Evolutionary conservation across 1,140 invertebrate species (phyloP).

Genomic region (Linepithema humile): DNA sequence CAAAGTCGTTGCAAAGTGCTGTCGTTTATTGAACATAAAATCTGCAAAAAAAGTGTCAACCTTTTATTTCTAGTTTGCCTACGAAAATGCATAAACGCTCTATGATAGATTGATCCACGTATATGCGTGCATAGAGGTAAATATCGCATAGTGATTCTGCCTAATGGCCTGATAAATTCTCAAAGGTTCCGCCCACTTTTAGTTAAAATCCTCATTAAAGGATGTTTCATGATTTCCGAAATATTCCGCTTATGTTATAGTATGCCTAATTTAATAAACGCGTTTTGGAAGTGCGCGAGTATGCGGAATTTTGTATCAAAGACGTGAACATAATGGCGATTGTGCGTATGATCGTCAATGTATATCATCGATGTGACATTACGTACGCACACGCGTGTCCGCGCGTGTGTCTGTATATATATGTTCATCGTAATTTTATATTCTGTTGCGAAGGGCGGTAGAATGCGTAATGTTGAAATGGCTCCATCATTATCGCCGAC

Average conservation of each 20-base stretch:
- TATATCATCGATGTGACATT: constrained; percentile 7
- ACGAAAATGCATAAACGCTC: too few species aligned
- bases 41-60: too few species aligned
- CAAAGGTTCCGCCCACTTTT: constrained; percentile 12
- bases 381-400: neutral
- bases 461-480: constrained; percentile 56
- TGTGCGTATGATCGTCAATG: constrained; percentile 52
- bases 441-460: constrained; percentile 44
- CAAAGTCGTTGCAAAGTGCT: neutral
- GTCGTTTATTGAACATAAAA: too few species aligned
- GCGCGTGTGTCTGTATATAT: neutral
- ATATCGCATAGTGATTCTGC: constrained; percentile 17
- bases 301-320: constrained; percentile 54
- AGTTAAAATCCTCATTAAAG: constrained; percentile 46
- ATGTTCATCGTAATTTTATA: constrained; percentile 44
- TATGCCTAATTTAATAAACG: constrained; percentile 34
- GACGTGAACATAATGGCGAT: constrained; percentile 50
- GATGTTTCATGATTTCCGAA: constrained; percentile 38
- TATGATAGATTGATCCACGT: too few species aligned
- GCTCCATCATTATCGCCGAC: constrained; percentile 47
- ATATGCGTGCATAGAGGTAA: neutral
- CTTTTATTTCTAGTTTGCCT: too few species aligned
- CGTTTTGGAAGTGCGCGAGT: constrained; percentile 40
- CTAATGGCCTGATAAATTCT: constrained; percentile 28
- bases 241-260: constrained; percentile 30